These are phyloP conservation scores for Ennomos quercinarius DNA, from an alignment of 2,888 invertebrate species.

Conservation along the genomic window DNA sequence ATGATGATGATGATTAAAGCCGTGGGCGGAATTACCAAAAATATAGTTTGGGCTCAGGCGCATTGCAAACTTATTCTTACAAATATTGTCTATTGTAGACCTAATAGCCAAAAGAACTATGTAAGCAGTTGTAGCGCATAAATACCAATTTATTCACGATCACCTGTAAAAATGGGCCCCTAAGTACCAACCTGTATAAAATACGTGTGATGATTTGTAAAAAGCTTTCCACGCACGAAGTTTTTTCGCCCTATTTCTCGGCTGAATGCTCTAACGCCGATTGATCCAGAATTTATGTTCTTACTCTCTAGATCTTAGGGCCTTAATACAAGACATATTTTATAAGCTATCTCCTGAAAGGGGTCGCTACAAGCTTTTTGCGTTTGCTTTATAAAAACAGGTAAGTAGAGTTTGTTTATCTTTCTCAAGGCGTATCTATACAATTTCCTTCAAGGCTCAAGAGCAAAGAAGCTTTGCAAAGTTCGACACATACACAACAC, in stretches of 20 bases:
- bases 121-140: too few species aligned
- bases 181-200: slow-evolving; percentile 13
- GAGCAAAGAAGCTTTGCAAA: too few species aligned
- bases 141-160: too few species aligned
- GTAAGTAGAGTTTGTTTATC: background rate
- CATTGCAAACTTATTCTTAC: too few species aligned
- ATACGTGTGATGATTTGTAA: slow-evolving; percentile 30
- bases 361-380: background rate
- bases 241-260: slow-evolving; percentile 23
- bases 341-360: slow-evolving; percentile 20
- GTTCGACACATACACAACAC: too few species aligned
- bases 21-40: too few species aligned
- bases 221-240: slow-evolving; percentile 19
- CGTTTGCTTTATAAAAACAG: background rate
- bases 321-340: slow-evolving; percentile 24
- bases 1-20: too few species aligned
- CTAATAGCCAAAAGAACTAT: too few species aligned
- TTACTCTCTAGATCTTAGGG: slow-evolving; percentile 12
- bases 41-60: too few species aligned
- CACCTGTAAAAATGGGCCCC: background rate
- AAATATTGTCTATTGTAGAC: too few species aligned
- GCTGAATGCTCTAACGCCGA: slow-evolving; percentile 27
- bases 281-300: slow-evolving; percentile 28
- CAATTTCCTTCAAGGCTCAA: too few species aligned
- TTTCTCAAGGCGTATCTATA: too few species aligned